Evolutionary conservation across 2,888 invertebrate genomes (phyloP).

Genomic region (Hirtodrosophila duncani): DNA sequence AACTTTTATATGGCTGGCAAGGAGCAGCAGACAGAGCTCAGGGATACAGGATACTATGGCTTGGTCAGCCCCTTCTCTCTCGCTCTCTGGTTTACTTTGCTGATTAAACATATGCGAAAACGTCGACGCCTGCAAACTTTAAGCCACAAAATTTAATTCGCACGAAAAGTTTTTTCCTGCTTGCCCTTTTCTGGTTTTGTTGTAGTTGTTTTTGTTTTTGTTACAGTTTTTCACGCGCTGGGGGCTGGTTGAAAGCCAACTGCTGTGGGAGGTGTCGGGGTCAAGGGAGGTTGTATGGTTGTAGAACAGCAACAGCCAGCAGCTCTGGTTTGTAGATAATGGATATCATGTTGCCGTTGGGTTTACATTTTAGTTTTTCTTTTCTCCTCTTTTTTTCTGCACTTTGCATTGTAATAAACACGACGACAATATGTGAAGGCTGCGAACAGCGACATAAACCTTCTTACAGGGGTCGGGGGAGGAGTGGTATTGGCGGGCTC

Average conservation of each 20-base stretch:
- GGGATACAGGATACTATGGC: constrained; percentile 10
- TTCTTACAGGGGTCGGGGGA: no score
- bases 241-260: no score
- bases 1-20: constrained; percentile 52
- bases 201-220: constrained; percentile 26
- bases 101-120: constrained; percentile 64
- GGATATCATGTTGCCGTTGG: constrained; percentile 63
- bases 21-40: constrained; percentile 1
- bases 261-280: no score
- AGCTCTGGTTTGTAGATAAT: constrained; percentile 39
- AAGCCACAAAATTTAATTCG: constrained; percentile 64
- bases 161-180: constrained; percentile 33
- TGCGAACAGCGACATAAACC: background rate
- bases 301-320: no score
- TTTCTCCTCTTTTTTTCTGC: constrained; percentile 22
- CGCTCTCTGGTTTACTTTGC: constrained; percentile 39
- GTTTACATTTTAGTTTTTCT: constrained; percentile 58
- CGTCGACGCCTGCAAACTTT: constrained; percentile 36
- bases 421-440: constrained; percentile 54
- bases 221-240: no score
- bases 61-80: constrained; percentile 38
- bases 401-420: constrained; percentile 63
- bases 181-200: constrained; percentile 14
- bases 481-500: no score
- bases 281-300: no score